Conservation (phyloP, 2,888 invertebrate species). For the Drosophila mercatorum region DNA sequence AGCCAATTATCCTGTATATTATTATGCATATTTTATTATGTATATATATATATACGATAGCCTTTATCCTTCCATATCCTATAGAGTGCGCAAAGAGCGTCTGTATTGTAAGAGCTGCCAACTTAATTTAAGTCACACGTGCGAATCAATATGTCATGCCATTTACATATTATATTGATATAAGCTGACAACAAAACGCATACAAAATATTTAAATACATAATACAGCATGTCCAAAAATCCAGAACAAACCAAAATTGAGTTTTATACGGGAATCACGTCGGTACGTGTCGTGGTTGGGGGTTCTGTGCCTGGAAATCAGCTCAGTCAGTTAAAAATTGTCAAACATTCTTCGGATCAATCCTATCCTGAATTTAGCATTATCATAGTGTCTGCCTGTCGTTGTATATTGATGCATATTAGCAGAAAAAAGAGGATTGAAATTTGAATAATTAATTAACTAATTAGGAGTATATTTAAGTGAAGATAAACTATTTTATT, state of each 20-base stretch:
- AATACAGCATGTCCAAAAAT: too few species aligned
- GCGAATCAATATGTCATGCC: conserved; percentile 44
- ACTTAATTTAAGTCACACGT: conserved; percentile 53
- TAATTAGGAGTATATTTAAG: too few species aligned
- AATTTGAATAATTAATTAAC: background rate
- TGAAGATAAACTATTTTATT: background rate
- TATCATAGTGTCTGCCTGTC: too few species aligned
- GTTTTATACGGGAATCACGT: too few species aligned
- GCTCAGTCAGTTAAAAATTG: too few species aligned
- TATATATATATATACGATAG: background rate
- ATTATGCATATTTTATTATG: background rate
- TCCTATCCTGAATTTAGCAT: too few species aligned
- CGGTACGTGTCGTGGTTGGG: too few species aligned
- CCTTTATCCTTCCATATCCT: conserved; percentile 1
- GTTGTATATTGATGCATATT: too few species aligned
- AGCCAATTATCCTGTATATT: conserved; percentile 36
- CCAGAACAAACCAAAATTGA: too few species aligned
- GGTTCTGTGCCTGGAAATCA: too few species aligned
- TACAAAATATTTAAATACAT: conserved; percentile 44
- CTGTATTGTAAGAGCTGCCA: conserved; percentile 69
- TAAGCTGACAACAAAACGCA: conserved; percentile 20
- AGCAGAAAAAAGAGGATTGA: too few species aligned
- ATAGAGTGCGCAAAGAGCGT: conserved; percentile 52
- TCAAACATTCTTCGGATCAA: too few species aligned
- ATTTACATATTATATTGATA: conserved; percentile 20